Evolutionary conservation across 2,113 vertebrate genomes (phyloP).

Genomic region (Sylvilagus bachmani): DNA sequence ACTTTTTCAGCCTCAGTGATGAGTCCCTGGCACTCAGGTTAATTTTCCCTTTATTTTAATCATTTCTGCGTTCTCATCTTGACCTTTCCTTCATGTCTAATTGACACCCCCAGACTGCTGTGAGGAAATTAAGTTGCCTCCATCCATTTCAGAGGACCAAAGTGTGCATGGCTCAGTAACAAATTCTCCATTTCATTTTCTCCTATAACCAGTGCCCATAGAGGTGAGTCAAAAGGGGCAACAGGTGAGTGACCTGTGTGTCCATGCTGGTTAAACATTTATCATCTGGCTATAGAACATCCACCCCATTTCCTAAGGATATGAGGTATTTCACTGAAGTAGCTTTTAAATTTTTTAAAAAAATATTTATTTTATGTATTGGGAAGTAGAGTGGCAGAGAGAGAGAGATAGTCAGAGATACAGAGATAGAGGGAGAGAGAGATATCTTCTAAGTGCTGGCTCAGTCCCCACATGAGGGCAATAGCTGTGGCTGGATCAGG

Average conservation of each 20-base stretch:
- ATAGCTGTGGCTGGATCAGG: no score
- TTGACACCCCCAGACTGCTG: conserved; percentile 31
- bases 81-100: conserved; percentile 71
- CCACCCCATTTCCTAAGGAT: conserved; percentile 38
- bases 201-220: not conserved
- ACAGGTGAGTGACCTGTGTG: conserved; percentile 47
- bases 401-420: no score
- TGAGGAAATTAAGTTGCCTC: conserved; percentile 60
- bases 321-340: not conserved
- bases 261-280: conserved; percentile 30
- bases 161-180: not conserved
- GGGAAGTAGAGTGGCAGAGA: no score
- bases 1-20: conserved; percentile 22
- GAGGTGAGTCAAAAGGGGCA: conserved; percentile 34
- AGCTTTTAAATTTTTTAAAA: no score
- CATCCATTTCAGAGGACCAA: conserved; percentile 24
- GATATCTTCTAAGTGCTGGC: no score
- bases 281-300: not conserved
- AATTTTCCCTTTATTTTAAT: conserved; percentile 68
- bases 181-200: conserved; percentile 57
- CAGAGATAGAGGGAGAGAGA: no score
- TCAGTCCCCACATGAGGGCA: no score
- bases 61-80: conserved; percentile 61
- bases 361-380: no score
- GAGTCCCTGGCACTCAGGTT: conserved; percentile 46